Conservation (phyloP, 2,113 vertebrate species). For the Barbus barbus region DNA sequence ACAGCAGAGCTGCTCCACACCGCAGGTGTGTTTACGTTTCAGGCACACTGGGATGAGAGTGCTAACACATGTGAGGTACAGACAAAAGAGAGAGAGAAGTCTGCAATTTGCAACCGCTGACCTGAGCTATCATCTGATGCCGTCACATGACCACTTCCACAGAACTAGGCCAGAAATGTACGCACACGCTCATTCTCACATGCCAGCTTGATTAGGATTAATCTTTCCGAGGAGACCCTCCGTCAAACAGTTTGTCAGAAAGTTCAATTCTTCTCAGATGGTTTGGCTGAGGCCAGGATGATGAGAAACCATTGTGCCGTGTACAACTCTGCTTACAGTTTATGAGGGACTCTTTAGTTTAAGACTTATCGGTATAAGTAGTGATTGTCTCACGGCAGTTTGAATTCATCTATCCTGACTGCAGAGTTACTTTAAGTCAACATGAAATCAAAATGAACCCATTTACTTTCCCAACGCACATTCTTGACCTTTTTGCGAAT, state of each 20-base stretch:
- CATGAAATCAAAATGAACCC: not conserved
- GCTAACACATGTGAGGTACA: conserved; percentile 55
- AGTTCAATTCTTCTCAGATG: conserved; percentile 30
- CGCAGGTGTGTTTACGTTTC: conserved; percentile 53
- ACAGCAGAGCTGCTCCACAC: conserved; percentile 22
- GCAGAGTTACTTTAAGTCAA: not conserved
- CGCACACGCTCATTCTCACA: conserved; percentile 35
- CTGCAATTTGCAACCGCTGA: conserved; percentile 46
- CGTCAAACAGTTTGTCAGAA: conserved; percentile 53
- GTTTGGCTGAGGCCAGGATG: no score
- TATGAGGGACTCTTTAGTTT: conserved; percentile 21
- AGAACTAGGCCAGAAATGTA: conserved; percentile 36
- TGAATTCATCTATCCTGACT: not conserved
- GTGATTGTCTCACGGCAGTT: no score
- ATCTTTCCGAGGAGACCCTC: conserved; percentile 45
- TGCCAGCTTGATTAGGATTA: conserved; percentile 54
- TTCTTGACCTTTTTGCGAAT: not conserved
- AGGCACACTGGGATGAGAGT: conserved; percentile 41
- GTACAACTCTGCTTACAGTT: conserved; percentile 13
- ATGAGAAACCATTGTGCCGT: conserved; percentile 2
- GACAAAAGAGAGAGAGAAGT: conserved; percentile 21
- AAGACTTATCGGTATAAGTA: not conserved
- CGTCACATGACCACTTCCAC: conserved; percentile 33
- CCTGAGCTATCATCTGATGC: conserved; percentile 39
- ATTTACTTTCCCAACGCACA: not conserved